Evolutionary conservation across 2,113 vertebrate genomes (phyloP), one percentile per base, ranked within the genome.

Genomic region (Passer domesticus): DNA sequence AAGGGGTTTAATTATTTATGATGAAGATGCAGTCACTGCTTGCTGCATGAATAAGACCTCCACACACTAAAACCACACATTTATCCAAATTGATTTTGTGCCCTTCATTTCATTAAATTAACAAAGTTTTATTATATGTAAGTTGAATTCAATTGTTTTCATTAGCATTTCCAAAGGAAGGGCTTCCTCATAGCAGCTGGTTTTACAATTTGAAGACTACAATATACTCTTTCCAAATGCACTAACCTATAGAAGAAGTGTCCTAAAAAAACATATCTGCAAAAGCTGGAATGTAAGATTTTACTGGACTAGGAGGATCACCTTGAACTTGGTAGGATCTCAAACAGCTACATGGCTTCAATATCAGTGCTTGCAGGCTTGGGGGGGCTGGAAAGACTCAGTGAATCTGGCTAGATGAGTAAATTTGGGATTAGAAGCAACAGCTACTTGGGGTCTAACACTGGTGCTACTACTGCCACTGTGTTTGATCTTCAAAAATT

Each of bases 351-450:
- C 60, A 20, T 4, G 13, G 69, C 43, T 23, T 82, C 66, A 76
- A 9, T 19, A 33, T 41, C 6, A 39, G 55, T 19, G 55, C 60
- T 33, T 19, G 33, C 10, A 27, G 7, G 4, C 39, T 59, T 30
- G 1, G 44, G 28, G 21, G 2, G 0, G 27, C 31, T 76, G 47
- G 62, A 82, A 77, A 33, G 35, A 24, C 24, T 37, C 1, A 0
- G 8, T 17, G 41, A 62, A 39, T 23, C 22, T 13, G 10, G 3
- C 12, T 7, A 39, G 39, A 15, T 19, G 15, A n/a, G 37, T 30
- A 83, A 68, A 88, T 6, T 24, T 13, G 37, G 52, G 25, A 77
- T 53, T 35, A 87, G 24, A 82, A 82, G 13, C 30, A 70, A 80
- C n/a, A 60, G 13, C 30, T n/a, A 28, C 31, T 22, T 68, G 41